Evolutionary conservation across 2,797 vertebrate species (phyloP).

Genomic region (Hippopotamyrus pictus): DNA sequence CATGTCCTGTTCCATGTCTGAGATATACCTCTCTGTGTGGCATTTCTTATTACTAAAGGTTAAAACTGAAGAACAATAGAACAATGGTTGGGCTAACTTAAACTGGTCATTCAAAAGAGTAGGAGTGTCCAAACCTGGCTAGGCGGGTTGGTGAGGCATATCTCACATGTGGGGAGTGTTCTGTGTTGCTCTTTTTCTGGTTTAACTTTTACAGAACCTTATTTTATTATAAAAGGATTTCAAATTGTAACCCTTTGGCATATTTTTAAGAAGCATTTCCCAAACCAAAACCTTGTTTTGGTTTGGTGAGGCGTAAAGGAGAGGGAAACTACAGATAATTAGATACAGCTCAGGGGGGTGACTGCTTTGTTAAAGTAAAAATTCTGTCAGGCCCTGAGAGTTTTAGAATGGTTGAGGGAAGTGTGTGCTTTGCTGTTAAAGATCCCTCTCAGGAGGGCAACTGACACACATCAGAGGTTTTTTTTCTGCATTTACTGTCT

Average conservation of each 20-base stretch:
- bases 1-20: background rate
- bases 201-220: background rate
- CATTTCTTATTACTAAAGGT: background rate
- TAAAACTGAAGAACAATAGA: background rate
- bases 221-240: background rate
- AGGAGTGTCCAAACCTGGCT: background rate
- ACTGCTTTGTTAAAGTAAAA: background rate
- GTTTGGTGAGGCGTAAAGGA: slow-evolving; percentile 24
- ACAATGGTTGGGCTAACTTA: background rate
- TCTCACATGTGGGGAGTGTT: background rate
- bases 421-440: slow-evolving; percentile 7
- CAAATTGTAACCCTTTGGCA: background rate
- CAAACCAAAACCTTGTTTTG: slow-evolving; percentile 26
- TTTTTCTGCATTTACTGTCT: background rate
- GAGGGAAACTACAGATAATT: slow-evolving; percentile 15
- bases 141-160: background rate
- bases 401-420: background rate
- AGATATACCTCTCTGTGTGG: background rate
- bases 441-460: slow-evolving; percentile 15
- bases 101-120: background rate
- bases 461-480: slow-evolving; percentile 10
- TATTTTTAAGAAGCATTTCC: slow-evolving; percentile 28
- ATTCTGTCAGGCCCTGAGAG: background rate
- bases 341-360: slow-evolving; percentile 4
- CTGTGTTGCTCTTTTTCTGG: background rate